phyloP scores from a whole-genome alignment of 2,797 vertebrate genomes.

The Hydrolagus colliei region DNA sequence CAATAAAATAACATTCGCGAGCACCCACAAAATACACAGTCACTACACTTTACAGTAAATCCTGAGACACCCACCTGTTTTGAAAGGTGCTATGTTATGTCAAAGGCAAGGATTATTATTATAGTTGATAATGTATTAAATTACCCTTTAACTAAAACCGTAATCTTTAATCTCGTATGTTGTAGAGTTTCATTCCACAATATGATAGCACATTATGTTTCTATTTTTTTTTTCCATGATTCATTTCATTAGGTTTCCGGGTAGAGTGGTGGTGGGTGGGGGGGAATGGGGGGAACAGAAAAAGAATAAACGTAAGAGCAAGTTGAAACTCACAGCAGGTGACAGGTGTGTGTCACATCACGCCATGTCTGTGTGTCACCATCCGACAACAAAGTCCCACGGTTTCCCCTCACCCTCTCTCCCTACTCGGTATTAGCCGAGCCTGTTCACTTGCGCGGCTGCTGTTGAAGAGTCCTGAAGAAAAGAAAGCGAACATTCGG shows the following conservation, averaged over 20 bases:
- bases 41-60: no score
- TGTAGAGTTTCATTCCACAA: not conserved
- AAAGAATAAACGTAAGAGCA: not conserved
- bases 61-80: no score
- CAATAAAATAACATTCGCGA: no score
- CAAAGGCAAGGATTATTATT: no score
- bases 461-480: not conserved
- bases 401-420: not conserved
- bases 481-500: not conserved
- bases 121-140: no score
- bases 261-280: no score
- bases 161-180: not conserved
- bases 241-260: not conserved
- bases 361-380: not conserved
- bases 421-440: constrained; percentile 1
- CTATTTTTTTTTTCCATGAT: not conserved
- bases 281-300: no score
- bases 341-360: constrained; percentile 10
- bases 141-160: no score
- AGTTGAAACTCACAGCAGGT: constrained; percentile 16
- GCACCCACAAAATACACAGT: no score
- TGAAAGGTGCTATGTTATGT: no score
- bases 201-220: not conserved
- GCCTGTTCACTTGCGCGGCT: not conserved
- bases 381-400: not conserved